A percentile compares a stretch with the other conserved stretches of the same genome.
Evolutionary conservation across 2,888 invertebrate species (phyloP).

Genomic region (Lepidochrysops patricia): DNA sequence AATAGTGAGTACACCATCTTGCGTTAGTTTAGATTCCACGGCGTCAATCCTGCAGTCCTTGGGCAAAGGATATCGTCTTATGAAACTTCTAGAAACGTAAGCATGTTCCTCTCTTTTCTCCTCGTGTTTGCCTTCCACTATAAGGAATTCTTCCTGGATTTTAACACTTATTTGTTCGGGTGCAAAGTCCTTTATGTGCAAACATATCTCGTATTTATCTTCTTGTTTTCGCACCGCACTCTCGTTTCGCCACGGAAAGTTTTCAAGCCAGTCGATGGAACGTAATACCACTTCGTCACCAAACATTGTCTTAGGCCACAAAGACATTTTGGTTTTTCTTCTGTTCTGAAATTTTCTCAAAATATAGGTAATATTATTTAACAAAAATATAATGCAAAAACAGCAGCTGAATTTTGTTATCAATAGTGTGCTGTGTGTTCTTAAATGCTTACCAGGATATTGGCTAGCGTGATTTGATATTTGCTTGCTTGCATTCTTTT

Average conservation of each 20-base stretch:
- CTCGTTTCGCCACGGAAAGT: slow-evolving; percentile 50
- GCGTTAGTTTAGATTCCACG: slow-evolving; percentile 41
- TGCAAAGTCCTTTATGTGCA: slow-evolving; percentile 45
- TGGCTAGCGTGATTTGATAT: too few relatives aligned
- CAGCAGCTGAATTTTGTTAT: too few relatives aligned
- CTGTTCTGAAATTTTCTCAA: neutral
- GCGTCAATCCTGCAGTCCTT: slow-evolving; percentile 40
- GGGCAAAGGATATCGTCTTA: slow-evolving; percentile 43
- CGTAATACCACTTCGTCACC: slow-evolving; percentile 49
- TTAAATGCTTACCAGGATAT: too few relatives aligned
- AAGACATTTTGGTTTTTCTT: slow-evolving; percentile 21
- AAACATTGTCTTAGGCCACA: slow-evolving; percentile 36
- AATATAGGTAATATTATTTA: neutral
- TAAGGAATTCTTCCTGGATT: slow-evolving; percentile 34
- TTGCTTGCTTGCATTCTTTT: too few relatives aligned
- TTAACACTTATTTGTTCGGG: slow-evolving; percentile 41
- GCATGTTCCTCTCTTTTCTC: slow-evolving; percentile 51
- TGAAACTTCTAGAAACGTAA: slow-evolving; percentile 44
- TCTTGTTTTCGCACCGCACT: slow-evolving; percentile 33
- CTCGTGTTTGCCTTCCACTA: slow-evolving; percentile 50
- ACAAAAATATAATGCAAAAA: neutral
- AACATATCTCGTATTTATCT: slow-evolving; percentile 43
- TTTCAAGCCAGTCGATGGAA: slow-evolving; percentile 56
- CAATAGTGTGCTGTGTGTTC: too few relatives aligned
- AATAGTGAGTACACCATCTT: slow-evolving; percentile 43